Evolutionary conservation across 1,140 invertebrate species (phyloP).

Genomic region (Brachionus manjavacas): DNA sequence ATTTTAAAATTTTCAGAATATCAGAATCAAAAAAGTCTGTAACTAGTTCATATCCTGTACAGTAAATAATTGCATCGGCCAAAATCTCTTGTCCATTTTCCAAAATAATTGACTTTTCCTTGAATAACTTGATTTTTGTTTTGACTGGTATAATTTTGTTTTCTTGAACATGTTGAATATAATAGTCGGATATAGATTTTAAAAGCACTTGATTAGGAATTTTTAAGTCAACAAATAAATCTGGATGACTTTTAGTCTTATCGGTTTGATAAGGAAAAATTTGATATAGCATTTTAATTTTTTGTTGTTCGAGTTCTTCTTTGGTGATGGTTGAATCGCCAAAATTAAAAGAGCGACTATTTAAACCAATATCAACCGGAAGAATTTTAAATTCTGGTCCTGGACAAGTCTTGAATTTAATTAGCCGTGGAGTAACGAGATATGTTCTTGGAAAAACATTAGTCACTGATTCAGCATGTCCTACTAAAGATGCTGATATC

Average conservation of each 20-base stretch:
- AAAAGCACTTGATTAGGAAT: background rate
- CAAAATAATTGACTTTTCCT: background rate
- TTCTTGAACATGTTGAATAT: background rate
- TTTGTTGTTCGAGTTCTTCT: background rate
- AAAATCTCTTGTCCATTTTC: background rate
- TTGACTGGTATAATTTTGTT: background rate
- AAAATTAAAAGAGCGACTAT: background rate
- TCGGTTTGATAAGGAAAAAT: background rate
- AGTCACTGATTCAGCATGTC: background rate
- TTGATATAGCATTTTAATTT: background rate
- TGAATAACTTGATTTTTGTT: background rate
- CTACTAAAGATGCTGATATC: background rate
- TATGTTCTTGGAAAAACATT: background rate
- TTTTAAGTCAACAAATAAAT: background rate
- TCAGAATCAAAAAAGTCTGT: background rate
- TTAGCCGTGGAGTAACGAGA: background rate
- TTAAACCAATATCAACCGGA: background rate
- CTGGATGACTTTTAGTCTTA: background rate
- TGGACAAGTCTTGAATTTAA: background rate
- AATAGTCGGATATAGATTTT: constrained; percentile 1
- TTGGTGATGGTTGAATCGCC: background rate
- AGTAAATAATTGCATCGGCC: constrained; percentile 8
- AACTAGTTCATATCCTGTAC: background rate
- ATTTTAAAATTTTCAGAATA: background rate
- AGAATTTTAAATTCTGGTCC: background rate